Evolutionary conservation across 1,140 invertebrate species (phyloP), one percentile per base, ranked within the genome.

Genomic region (Neodiprion pinetum): DNA sequence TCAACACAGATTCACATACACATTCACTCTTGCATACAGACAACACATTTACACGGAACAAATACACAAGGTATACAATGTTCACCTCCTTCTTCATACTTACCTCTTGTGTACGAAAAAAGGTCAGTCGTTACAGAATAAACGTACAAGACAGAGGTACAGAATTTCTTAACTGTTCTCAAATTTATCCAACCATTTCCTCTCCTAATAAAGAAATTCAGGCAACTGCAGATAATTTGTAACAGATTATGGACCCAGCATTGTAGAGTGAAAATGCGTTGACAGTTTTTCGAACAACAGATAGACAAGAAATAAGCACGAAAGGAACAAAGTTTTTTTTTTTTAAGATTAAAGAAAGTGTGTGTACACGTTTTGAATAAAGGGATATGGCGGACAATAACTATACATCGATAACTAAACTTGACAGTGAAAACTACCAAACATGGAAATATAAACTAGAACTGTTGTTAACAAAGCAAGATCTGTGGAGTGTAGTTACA

Each of bases 371-470:
- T 53, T 53, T 74, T n/a, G 48, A 5, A 67, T 71, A 8, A 40
- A 69, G 21, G 0, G 61, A 65, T 17, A 65, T 66, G 49, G 69
- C 48, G 68, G 74, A 71, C 9, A 49, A 66, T 65, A 14, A 40
- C 5, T 69, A 48, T 48, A 69, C 66, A 12, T 17, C 47, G 17
- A 61, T 71, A 61, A 28, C 49, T n/a, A 78, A 76, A 71, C 73
- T 80, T 12, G 73, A 74, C 21, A 75, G 69, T 50, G 70, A 47
- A 12, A 78, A 78, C 53, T 76, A 76, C 69, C 72, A 71, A 40
- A 72, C 69, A 40, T 76, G 77, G 77, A 78, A 78, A 53, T 78
- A 74, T 71, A 65, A 70, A 69, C 40, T 78, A n/a, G 72, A 78
- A 67, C 66, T 78, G 72, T 67, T 76, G 9, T 72, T 78, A 67